Base-by-base conservation (phyloP, 2,113 vertebrate species). In the Rhinoptilus africanus region DNA sequence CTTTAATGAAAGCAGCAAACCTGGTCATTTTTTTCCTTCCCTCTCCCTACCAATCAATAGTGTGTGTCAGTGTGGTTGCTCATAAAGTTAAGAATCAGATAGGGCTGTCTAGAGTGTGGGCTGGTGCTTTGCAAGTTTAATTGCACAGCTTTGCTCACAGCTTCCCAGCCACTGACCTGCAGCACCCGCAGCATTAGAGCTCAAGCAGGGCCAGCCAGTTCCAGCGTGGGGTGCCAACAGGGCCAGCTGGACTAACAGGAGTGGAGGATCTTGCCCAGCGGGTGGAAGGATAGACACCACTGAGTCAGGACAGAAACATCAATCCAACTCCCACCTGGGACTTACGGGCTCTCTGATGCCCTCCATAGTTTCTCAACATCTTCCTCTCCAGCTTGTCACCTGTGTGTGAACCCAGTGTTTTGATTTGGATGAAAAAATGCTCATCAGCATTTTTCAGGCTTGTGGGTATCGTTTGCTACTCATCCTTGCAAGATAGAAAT, bases 101-200 rank as follows among this genome's bases (percentile, higher is more conserved):
- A 89, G 56, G 22, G 48, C 92, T 68, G 76, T 4, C 59, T 82
- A 75, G 39, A 92, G 77, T 43, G 94, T 96, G 86, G 96, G 97
- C 35, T 87, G 86, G 7, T 73, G 74, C 95, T 95, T 92, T 93
- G 95, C 96, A 95, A 95, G 71, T 93, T 91, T 22, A 75, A 91
- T 94, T 97, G 27, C 92, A 62, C 94, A 95, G 69, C n/a, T 72
- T 66, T 35, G 66, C 82, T 93, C 67, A 48, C 76, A 85, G 85
- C 88, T 94, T 80, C 7, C 4, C 86, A 71, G 64, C 43, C 24
- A 2, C 80, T 96, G 94, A 85, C 89, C 95, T 82, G 71, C 59
- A 91, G 88, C 71, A 91, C 59, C 34, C 19, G 0, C 72, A 85
- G 71, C 56, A 32, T 66, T 85, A 63, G 32, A 51, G 64, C 85